These are phyloP conservation scores for Labeo catla DNA, from an alignment of 2,113 vertebrate genomes.

Conservation along the genomic window DNA sequence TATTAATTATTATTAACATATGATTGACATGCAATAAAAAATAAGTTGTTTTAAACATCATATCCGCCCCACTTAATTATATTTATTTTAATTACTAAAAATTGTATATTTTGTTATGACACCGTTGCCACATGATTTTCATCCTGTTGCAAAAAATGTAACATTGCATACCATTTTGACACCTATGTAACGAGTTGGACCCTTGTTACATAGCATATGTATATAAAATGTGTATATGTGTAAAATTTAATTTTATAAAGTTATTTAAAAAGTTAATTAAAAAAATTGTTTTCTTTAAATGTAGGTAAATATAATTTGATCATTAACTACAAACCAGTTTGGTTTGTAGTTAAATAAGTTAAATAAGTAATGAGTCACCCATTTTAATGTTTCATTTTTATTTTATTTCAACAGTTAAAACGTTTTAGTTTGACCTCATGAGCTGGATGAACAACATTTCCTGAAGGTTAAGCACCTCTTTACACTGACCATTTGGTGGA, in stretches of 20 bases:
- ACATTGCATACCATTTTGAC: neutral
- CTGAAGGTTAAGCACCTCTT: conserved; percentile 14
- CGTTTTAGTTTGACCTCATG: neutral
- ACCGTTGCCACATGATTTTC: neutral
- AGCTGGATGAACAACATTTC: neutral
- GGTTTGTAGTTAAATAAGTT: no score
- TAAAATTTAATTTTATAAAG: neutral
- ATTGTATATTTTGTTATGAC: neutral
- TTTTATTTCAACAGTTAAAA: neutral
- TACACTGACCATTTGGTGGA: neutral
- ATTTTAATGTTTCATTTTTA: neutral
- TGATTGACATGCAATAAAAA: neutral
- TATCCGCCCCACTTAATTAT: neutral
- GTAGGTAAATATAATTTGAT: neutral
- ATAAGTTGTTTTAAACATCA: neutral
- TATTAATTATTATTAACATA: neutral
- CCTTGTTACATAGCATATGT: neutral
- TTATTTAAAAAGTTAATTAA: neutral
- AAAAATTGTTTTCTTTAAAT: neutral
- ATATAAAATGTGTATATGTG: no score
- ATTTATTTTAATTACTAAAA: neutral
- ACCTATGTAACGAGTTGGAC: neutral
- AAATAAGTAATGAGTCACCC: neutral
- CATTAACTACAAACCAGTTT: neutral
- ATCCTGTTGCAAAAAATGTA: neutral